Evolutionary conservation across 2,113 vertebrate genomes (phyloP).

Genomic region (Carlito syrichta): DNA sequence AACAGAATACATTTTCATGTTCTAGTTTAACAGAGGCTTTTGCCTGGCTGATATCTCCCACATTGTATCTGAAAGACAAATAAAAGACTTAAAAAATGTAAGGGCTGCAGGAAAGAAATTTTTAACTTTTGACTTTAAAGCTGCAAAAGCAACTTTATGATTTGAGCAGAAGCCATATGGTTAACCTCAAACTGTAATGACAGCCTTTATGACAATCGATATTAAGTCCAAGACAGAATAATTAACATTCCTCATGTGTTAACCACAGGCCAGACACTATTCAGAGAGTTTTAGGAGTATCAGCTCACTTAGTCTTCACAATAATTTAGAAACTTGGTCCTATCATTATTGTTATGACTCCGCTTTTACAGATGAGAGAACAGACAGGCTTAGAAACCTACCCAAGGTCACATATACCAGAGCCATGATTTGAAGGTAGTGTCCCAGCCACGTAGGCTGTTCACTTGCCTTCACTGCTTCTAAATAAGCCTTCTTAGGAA

Average conservation of each 20-base stretch:
- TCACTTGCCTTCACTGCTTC: not conserved
- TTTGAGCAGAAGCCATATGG: not conserved
- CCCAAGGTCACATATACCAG: not conserved
- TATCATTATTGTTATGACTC: accelerated
- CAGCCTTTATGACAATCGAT: not conserved
- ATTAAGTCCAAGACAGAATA: not conserved
- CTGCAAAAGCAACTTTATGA: not conserved
- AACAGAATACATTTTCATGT: not conserved
- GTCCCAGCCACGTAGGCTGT: not conserved
- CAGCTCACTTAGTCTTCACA: too few relatives aligned
- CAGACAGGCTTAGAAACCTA: not conserved
- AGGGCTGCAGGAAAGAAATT: not conserved
- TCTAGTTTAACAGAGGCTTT: not conserved
- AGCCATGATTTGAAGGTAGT: not conserved
- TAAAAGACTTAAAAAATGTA: not conserved
- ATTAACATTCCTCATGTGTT: not conserved
- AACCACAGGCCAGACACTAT: not conserved
- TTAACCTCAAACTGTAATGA: not conserved
- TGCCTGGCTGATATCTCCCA: not conserved
- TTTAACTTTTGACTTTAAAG: not conserved
- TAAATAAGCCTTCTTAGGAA: not conserved
- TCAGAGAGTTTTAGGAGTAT: not conserved
- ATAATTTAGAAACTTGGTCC: not conserved
- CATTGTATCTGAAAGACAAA: not conserved
- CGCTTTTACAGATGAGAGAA: not conserved